Evolutionary conservation across 2,888 invertebrate species (phyloP), one percentile per base, ranked within the genome.

Genomic region (Synergus japonicus): DNA sequence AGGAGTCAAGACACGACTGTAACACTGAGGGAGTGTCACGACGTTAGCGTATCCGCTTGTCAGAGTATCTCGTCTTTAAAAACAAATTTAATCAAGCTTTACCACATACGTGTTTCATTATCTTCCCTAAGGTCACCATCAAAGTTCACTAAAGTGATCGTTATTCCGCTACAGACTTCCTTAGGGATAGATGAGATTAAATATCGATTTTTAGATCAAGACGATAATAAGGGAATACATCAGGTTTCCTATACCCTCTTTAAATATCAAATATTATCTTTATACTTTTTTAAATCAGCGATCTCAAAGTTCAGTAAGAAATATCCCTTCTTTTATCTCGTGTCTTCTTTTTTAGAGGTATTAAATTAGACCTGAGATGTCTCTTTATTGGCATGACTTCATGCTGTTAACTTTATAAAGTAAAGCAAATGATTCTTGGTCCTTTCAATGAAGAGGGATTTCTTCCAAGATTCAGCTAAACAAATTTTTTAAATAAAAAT

Each of bases 11-110:
- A 76, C 64, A 76, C 76, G 76, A 76, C 60, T 22, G 29, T 49
- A 73, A 73, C 73, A 73, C 73, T 73, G 64, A 44, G 29, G 43
- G 63, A 63, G 64, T 76, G 64, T 29, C 63, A 63, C 76, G 76
- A 76, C 76, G 63, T 64, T 60, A 76, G 63, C 63, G 60, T 29
- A 76, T 63, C 63, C 76, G 76, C 73, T 73, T 73, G 73, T 73
- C 73, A 58, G 54, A 12, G 54, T 49, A 49, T 37, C 73, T 73
- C 41, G 73, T 41, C 54, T 73, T 73, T 73, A 73, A 41, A 73
- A 73, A 73, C 54, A 54, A 73, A 73, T 73, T 49, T 73, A 54
- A 73, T 73, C 54, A 73, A 73, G 41, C 49, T 73, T 73, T 73
- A 73, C 54, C 41, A 18, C 69, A 69, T 37, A 37, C 66, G 66